Evolutionary conservation across 30 jellyfish, hydroid and myxozoan species (phyloP).

Genomic region (Hydra vulgaris): DNA sequence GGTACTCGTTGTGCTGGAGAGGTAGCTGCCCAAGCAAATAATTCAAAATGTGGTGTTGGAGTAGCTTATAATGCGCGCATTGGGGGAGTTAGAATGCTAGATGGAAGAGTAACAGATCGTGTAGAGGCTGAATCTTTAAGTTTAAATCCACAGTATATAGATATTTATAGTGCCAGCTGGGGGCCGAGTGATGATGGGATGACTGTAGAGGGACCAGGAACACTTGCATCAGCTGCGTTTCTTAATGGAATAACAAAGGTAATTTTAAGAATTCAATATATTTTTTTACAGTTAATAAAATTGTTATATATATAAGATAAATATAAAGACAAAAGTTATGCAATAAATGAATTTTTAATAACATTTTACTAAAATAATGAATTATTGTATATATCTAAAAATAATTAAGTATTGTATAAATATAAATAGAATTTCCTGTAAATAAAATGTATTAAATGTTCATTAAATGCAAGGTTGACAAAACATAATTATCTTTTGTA

Average conservation of each 20-base stretch:
- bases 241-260: slow-evolving; percentile 91
- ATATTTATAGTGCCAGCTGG: slow-evolving; percentile 99
- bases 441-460: no score
- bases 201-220: slow-evolving; percentile 99
- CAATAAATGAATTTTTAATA: no score
- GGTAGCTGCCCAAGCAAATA: slow-evolving; percentile 99
- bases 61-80: slow-evolving; percentile 93
- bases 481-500: no score
- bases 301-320: not conserved
- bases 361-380: no score
- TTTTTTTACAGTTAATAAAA: not conserved
- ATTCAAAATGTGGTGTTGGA: slow-evolving; percentile 99
- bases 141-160: slow-evolving; percentile 96
- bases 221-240: slow-evolving; percentile 95
- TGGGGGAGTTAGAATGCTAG: slow-evolving; percentile 99
- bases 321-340: no score
- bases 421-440: no score
- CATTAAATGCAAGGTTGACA: no score
- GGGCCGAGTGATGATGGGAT: slow-evolving; percentile 99
- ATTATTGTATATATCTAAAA: no score
- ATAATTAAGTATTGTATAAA: no score
- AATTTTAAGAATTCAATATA: no score
- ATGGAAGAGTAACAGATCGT: slow-evolving; percentile 98
- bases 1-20: slow-evolving; percentile 99
- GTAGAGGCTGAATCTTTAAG: slow-evolving; percentile 98